phyloP scores from a whole-genome alignment of 2,888 invertebrate species.

The Lottia scabra region DNA sequence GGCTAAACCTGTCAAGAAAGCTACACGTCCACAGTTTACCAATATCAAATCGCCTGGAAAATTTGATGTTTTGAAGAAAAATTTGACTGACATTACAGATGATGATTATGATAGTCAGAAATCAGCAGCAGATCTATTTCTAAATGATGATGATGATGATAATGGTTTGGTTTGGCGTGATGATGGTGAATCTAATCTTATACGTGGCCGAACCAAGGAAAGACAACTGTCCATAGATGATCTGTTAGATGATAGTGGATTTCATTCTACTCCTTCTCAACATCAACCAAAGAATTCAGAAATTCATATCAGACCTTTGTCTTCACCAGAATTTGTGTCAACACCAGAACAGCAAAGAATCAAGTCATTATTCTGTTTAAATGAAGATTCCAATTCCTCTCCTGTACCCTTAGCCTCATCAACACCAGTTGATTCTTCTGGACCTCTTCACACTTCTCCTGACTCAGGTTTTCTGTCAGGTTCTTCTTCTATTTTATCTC shows the following conservation, averaged over 20 bases:
- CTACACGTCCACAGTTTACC: not conserved
- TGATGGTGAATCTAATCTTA: slow-evolving; percentile 3
- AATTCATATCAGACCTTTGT: not conserved
- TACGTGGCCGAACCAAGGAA: not conserved
- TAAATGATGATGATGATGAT: slow-evolving; percentile 41
- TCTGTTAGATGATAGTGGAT: not conserved
- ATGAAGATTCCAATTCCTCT: not conserved
- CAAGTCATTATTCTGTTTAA: not conserved
- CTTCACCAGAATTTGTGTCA: slow-evolving; percentile 1
- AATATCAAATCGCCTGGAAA: not conserved
- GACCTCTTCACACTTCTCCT: not conserved
- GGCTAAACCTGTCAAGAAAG: slow-evolving; percentile 16
- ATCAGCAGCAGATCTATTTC: slow-evolving; percentile 32
- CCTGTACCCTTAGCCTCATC: slow-evolving; percentile 14
- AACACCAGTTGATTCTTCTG: slow-evolving; percentile 12
- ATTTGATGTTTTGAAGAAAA: slow-evolving; percentile 42
- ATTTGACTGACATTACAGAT: slow-evolving; percentile 37
- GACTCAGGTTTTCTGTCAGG: slow-evolving; percentile 16
- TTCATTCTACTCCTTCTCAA: not conserved
- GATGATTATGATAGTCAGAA: slow-evolving; percentile 34
- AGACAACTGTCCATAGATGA: too few relatives aligned
- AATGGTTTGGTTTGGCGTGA: not conserved
- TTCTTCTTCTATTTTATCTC: slow-evolving; percentile 1
- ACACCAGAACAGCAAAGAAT: not conserved
- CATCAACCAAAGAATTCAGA: not conserved